Conservation (phyloP, 2,113 vertebrate species). For the Bos javanicus region DNA sequence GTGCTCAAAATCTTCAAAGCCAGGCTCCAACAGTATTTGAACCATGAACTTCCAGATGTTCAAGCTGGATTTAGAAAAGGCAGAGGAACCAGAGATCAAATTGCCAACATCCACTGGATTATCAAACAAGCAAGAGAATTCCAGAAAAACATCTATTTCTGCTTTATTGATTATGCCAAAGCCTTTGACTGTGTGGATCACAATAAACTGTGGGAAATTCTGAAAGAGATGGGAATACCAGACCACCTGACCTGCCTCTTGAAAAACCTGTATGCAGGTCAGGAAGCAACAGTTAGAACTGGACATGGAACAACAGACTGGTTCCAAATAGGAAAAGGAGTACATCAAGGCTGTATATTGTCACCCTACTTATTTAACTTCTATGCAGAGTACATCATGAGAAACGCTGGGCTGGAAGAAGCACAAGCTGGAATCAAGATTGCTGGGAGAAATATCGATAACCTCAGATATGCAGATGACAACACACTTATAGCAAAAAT, state of each 20-base stretch:
- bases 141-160: background rate
- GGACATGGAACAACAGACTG: background rate
- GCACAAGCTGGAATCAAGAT: background rate
- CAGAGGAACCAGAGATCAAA: background rate
- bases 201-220: background rate
- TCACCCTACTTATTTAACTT: background rate
- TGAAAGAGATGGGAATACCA: background rate
- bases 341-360: background rate
- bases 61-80: background rate
- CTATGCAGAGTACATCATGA: background rate
- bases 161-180: background rate
- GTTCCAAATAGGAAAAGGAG: background rate
- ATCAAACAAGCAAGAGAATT: background rate
- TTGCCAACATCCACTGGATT: background rate
- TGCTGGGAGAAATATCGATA: background rate
- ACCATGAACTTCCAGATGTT: background rate
- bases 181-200: background rate
- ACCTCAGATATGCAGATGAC: background rate
- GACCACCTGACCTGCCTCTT: background rate
- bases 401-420: background rate
- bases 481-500: background rate
- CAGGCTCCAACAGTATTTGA: background rate
- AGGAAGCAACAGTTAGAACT: background rate
- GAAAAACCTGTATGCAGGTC: background rate
- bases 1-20: background rate